Conservation (phyloP, 1,140 invertebrate species). For the Trachelipus rathkii region DNA sequence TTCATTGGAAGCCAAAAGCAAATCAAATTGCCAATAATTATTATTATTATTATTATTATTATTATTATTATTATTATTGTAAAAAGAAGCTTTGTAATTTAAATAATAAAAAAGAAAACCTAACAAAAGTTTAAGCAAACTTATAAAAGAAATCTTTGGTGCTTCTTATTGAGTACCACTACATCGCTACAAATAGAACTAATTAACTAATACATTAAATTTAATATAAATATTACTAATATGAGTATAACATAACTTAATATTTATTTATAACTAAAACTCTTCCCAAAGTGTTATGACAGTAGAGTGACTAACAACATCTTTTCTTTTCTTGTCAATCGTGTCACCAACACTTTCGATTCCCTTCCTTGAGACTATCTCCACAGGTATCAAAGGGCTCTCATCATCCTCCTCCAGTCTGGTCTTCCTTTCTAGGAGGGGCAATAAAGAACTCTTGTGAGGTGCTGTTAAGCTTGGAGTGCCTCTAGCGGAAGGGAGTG, state of each 20-base stretch:
- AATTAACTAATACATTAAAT: not conserved
- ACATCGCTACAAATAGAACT: too few species aligned
- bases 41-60: too few species aligned
- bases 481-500: not conserved
- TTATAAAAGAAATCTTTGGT: too few species aligned
- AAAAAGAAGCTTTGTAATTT: too few species aligned
- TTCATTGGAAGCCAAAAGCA: too few species aligned
- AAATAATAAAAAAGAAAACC: too few species aligned
- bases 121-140: too few species aligned
- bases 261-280: slow-evolving; percentile 1
- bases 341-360: not conserved
- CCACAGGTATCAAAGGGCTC: not conserved
- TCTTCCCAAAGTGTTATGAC: not conserved
- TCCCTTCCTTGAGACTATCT: not conserved
- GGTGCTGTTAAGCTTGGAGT: not conserved
- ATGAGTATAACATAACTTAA: not conserved
- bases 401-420: not conserved
- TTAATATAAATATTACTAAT: not conserved
- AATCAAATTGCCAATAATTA: too few species aligned
- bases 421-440: not conserved
- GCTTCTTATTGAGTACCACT: too few species aligned
- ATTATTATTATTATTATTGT: too few species aligned
- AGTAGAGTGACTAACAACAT: not conserved
- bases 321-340: too few species aligned
- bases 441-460: not conserved